Evolutionary conservation across 2,888 invertebrate genomes (phyloP).

Genomic region (Hedya salicella): DNA sequence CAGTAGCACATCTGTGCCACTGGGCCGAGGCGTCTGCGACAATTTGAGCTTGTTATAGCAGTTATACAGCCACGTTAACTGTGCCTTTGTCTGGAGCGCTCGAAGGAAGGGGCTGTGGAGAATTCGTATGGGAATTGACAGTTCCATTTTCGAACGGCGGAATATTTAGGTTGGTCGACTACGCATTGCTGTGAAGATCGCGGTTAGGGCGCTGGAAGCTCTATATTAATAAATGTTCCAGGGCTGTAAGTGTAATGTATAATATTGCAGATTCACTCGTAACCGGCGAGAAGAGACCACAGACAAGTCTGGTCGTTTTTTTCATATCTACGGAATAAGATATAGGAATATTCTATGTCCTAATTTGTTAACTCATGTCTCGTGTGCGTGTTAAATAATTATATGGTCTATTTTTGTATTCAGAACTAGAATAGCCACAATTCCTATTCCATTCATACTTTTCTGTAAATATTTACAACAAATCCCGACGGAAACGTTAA

Average conservation of each 20-base stretch:
- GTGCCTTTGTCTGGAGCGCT: constrained; percentile 10
- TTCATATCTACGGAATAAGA: too few relatives aligned
- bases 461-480: too few relatives aligned
- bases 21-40: constrained; percentile 72
- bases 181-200: neutral
- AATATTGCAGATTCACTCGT: too few relatives aligned
- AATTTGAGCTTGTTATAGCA: constrained; percentile 68
- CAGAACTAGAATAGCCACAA: too few relatives aligned
- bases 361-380: too few relatives aligned
- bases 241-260: neutral
- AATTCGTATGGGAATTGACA: neutral
- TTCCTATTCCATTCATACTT: too few relatives aligned
- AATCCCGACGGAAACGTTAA: neutral
- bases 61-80: constrained; percentile 41
- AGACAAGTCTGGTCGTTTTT: too few relatives aligned
- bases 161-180: constrained; percentile 15
- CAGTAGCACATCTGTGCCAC: constrained; percentile 75
- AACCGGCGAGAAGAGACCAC: too few relatives aligned
- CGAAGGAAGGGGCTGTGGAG: neutral
- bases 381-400: too few relatives aligned
- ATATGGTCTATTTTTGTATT: too few relatives aligned
- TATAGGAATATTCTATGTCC: too few relatives aligned
- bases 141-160: constrained; percentile 10
- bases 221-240: neutral
- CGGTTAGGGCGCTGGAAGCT: constrained; percentile 5